These are phyloP conservation scores for Cyrtonyx montezumae DNA, from an alignment of 2,113 vertebrate genomes.

Conservation along the genomic window DNA sequence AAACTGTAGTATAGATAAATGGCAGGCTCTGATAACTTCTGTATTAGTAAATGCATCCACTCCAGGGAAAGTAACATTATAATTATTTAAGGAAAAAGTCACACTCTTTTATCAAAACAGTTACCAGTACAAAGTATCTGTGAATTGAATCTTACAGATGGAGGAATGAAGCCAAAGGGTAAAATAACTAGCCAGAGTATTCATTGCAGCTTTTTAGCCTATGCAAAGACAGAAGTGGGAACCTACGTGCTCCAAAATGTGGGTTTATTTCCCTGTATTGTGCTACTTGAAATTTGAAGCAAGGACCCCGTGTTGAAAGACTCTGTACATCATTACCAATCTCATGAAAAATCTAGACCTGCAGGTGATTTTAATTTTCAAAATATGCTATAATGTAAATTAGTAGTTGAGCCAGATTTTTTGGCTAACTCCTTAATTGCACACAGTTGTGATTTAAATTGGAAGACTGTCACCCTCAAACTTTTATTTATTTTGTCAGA, in stretches of 20 bases:
- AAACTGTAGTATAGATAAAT: background rate
- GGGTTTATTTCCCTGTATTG: background rate
- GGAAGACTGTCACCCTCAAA: background rate
- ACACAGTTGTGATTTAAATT: background rate
- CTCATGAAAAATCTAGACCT: background rate
- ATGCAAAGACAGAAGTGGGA: background rate
- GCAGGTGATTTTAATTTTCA: background rate
- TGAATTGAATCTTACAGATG: background rate
- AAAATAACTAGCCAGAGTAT: background rate
- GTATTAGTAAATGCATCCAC: background rate
- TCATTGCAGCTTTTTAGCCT: background rate
- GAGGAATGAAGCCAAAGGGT: background rate
- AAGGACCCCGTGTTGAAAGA: background rate
- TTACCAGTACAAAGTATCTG: background rate
- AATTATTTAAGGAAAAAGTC: background rate
- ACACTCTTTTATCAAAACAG: background rate
- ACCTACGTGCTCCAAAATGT: background rate
- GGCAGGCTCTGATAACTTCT: background rate
- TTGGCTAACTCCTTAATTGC: background rate
- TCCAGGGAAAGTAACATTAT: background rate
- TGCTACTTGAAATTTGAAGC: background rate
- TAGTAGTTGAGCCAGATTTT: background rate
- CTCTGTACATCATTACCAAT: conserved; percentile 67
- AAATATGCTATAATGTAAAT: background rate
- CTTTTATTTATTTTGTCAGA: background rate